phyloP scores from a whole-genome alignment of 2,888 invertebrate species.

The Acanthosepion lycidas region DNA sequence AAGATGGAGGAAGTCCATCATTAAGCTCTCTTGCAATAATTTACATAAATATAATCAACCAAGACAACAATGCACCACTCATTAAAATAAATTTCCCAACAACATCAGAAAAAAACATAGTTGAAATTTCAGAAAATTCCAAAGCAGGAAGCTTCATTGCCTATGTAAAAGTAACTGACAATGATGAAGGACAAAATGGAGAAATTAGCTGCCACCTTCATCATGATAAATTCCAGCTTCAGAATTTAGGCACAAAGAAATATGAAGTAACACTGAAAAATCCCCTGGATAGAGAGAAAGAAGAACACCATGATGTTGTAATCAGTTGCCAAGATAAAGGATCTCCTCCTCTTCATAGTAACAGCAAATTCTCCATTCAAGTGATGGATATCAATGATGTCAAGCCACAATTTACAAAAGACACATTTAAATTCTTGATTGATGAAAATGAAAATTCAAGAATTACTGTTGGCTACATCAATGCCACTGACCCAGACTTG shows the following conservation, averaged over 20 bases:
- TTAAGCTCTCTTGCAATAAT: no score
- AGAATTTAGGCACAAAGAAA: neutral
- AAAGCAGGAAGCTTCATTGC: no score
- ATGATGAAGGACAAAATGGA: neutral
- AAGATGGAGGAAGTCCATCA: no score
- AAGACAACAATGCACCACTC: no score
- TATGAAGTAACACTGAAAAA: neutral
- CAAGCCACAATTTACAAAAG: neutral
- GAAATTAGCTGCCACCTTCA: neutral
- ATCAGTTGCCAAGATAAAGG: constrained; percentile 23
- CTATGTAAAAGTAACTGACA: neutral
- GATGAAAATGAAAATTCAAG: neutral
- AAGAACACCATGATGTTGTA: neutral
- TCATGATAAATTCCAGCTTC: neutral
- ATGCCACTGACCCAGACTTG: constrained; percentile 13
- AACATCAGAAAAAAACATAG: no score
- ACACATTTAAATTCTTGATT: neutral
- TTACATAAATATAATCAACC: no score
- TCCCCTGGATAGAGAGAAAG: neutral
- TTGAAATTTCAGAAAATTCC: no score
- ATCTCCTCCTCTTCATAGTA: constrained; percentile 33
- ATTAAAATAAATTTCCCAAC: no score
- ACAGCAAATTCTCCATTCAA: constrained; percentile 33
- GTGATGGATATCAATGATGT: neutral
- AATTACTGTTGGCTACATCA: constrained; percentile 12